Base-by-base conservation (phyloP, 2,113 vertebrate species). In the Edolisoma coerulescens region DNA sequence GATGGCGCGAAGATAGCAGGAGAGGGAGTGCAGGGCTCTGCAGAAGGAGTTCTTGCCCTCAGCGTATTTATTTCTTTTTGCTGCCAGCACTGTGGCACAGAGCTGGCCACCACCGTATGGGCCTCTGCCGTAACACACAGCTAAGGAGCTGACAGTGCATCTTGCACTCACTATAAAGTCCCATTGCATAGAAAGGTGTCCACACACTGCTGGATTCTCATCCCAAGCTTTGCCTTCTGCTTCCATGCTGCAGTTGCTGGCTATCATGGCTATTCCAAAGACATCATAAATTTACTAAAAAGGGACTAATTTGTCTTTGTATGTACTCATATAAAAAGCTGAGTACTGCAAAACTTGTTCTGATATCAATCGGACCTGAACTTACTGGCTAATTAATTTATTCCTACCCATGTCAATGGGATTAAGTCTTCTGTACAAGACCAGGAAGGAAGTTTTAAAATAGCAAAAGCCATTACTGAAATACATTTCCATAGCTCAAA, bases 1-100 rank as follows among this genome's bases (percentile, higher is more conserved):
- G 44, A 28, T 13, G n/a, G n/a, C 22, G 18, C 0, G 0, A 16
- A 57, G 23, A 17, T 2, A 50, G 56, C 52, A 85, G 61, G 11
- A 27, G 27, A 61, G 27, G 27, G 49, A 68, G 24, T 1, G 1
- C 42, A 44, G 67, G 16, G 54, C 19, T 85, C 44, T 64, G 11
- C 1, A 65, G 67, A 67, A 67, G 60, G 33, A 45, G 11, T 11
- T 57, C 30, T 35, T 41, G 22, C 22, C 13, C 35, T 77, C 30
- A 59, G 3, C 11, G 7, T 13, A 9, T 67, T 44, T 50, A 10
- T 59, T 53, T 47, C 9, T 49, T 75, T 84, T 54, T 26, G 59
- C n/a, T 59, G 16, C 32, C 60, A 84, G n/a, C 17, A 9, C 68
- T 30, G 50, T 67, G 54, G 60, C 4, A 7, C 5, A 56, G 35